Evolutionary conservation across 2,888 invertebrate species (phyloP), one percentile per base, ranked within the genome.

Genomic region (Argyra leucocephala): DNA sequence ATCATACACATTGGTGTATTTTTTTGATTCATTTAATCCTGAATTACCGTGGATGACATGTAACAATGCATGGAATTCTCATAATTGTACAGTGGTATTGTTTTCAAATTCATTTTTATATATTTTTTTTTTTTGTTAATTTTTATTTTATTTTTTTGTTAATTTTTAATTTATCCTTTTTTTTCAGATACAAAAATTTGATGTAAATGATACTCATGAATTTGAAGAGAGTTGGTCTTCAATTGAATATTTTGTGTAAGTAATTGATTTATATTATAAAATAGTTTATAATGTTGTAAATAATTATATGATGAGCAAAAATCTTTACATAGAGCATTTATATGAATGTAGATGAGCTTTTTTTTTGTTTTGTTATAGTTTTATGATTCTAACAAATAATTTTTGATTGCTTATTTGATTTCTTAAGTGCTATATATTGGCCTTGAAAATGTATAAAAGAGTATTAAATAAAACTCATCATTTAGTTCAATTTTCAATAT

Each of bases 31-130:
- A 12, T 82, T 89, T 71, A 81, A 78, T 67, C 78, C 80, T 31
- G 83, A 83, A 60, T 78, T 91, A 63, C 91, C 93, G 15, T 93
- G 93, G 93, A 84, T 87, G 66, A 82, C 82, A 70, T 93, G 93
- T 74, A 83, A 84, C 69, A 88, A 89, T 3, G 57, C 70, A 26
- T 93, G 92, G 91, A 92, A 93, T 77, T 89, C 89, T 1, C 81
- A 83, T 3, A 81, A 82, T 66, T 92, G 92, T 75, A 76, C 83
- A 12, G 31, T 21, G 37, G 66, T 64, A 24, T 48, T 18, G 48
- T 48, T 6, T 31, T 31, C n/a, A n/a, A 31, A 31, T 31, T 58
- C 26, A 31, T 15, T 59, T 64, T 60, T 31, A 22, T 24, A 62
- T 26, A 31, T 31, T 2, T 62, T 12, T 31, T 61, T 15, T n/a